Evolutionary conservation across 1,140 invertebrate species (phyloP), one percentile per base, ranked within the genome.

Genomic region (Aphaenogaster rudis): DNA sequence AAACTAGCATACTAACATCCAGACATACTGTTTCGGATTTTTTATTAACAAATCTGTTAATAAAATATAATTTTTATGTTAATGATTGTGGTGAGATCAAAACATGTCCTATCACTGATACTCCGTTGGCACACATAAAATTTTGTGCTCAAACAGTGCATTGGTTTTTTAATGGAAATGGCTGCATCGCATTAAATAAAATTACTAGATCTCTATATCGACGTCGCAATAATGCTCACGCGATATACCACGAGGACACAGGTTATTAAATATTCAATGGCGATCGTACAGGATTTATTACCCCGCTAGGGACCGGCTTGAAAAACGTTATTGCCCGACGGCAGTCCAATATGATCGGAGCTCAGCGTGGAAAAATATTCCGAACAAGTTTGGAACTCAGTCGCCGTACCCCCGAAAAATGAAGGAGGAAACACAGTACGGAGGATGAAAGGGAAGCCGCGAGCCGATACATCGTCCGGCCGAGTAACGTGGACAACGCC

Each of bases 341-440:
- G 80, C 80, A 28, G 8, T 84, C 13, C 69, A 61, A 84, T 84
- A 84, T 61, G 42, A 84, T 7, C 52, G 3, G 13, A 80, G 2
- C 64, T 63, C 76, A 3, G 36, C 13, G 48, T 13, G 28, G 42
- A 50, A 84, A 76, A 76, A 74, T 84, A 93, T 87, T 92, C 91
- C 71, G 76, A 91, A 91, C 84, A 92, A 92, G 86, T 92, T 91
- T 3, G 71, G 82, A 91, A 91, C 80, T 92, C 54, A 81, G 78
- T 21, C 28, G 39, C 42, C 28, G 42, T 21, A n/a, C 54, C n/a
- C 8, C 4, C 54, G 69, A 76, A 84, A 74, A 76, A 84, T 42
- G 80, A n/a, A 39, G 28, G 54, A 61, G 61, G 69, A 81, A 81
- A 81, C 15, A 9, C 15, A 21, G 50, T 28, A 28, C 8, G 13